phyloP scores from a whole-genome alignment of 2,113 vertebrate species.

The Sorex fumeus region DNA sequence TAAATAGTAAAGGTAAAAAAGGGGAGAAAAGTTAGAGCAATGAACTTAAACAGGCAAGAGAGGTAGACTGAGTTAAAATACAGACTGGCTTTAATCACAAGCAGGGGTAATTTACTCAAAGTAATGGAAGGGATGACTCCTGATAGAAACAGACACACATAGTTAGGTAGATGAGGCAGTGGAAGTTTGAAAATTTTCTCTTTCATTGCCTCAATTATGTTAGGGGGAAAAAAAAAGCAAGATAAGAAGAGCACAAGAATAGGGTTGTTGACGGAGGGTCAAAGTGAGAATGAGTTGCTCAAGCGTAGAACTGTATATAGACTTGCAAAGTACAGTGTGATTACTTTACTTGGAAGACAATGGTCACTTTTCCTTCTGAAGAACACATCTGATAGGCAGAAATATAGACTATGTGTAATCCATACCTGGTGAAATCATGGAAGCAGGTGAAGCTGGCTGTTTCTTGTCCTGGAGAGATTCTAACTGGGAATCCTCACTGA shows the following conservation, averaged over 20 bases:
- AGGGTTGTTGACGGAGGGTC: not conserved
- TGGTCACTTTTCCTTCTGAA: not conserved
- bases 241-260: not conserved
- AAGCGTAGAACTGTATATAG: not conserved
- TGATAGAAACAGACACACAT: not conserved
- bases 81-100: not conserved
- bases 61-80: not conserved
- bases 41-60: not conserved
- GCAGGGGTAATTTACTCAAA: not conserved
- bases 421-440: slow-evolving; percentile 85
- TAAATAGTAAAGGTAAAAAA: not conserved
- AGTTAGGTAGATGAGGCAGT: not conserved
- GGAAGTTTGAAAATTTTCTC: not conserved
- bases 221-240: slow-evolving; percentile 6
- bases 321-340: not conserved
- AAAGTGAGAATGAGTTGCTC: not conserved
- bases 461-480: slow-evolving; percentile 66
- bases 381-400: not conserved
- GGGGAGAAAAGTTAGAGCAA: not conserved
- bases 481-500: slow-evolving; percentile 78
- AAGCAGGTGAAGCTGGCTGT: slow-evolving; percentile 60
- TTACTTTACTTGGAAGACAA: not conserved
- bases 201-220: slow-evolving; percentile 11
- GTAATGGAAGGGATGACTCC: not conserved
- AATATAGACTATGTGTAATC: not conserved